These are phyloP conservation scores for Indri indri DNA, from an alignment of 2,113 vertebrate species.

Conservation along the genomic window DNA sequence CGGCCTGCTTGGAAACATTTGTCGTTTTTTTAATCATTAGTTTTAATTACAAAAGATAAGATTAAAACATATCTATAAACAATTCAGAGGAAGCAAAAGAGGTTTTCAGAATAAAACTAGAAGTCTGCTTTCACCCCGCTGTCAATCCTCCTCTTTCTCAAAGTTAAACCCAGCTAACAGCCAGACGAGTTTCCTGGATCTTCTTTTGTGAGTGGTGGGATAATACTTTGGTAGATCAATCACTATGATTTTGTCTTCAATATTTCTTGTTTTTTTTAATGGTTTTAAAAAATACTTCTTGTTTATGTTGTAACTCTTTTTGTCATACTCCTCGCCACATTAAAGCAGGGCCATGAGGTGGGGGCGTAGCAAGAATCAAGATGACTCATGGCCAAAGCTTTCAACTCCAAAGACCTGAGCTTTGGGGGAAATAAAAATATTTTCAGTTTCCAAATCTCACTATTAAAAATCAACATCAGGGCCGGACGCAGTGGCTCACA, in stretches of 20 bases:
- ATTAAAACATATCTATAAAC: slow-evolving; percentile 11
- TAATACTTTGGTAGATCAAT: background rate
- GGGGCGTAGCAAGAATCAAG: background rate
- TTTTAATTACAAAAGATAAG: slow-evolving; percentile 36
- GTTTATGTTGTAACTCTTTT: background rate
- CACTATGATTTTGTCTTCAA: background rate
- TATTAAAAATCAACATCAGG: no score
- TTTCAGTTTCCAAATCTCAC: background rate
- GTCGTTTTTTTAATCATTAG: background rate
- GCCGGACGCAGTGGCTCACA: no score
- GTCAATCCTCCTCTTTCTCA: background rate
- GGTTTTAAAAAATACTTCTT: background rate
- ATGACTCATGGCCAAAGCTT: background rate
- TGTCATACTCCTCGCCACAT: background rate
- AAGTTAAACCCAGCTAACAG: background rate
- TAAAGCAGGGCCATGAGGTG: background rate
- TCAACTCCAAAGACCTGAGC: background rate
- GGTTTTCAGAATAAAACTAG: slow-evolving; percentile 20
- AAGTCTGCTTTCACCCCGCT: background rate
- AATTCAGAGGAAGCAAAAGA: slow-evolving; percentile 31
- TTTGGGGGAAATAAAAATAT: background rate
- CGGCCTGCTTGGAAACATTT: background rate
- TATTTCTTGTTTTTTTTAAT: background rate
- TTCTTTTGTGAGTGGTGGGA: background rate
- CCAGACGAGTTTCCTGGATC: background rate